A percentile compares a stretch with the other conserved stretches of the same genome.
These are phyloP conservation scores for Oryzias celebensis DNA, from an alignment of 2,113 vertebrate species.

Conservation along the genomic window DNA sequence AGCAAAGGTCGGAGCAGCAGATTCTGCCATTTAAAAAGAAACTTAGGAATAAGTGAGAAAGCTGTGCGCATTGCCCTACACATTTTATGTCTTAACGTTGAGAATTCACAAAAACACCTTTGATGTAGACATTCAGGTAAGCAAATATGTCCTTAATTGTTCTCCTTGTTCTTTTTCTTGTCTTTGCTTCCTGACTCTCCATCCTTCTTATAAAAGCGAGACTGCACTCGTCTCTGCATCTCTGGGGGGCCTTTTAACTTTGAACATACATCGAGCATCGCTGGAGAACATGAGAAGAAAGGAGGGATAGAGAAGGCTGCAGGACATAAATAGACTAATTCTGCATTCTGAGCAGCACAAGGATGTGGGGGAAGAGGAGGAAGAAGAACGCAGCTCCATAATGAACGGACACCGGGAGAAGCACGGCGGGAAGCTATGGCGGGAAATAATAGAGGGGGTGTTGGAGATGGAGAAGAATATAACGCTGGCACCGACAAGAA, in stretches of 20 bases:
- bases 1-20: conserved; percentile 37
- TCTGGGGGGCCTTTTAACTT: conserved; percentile 33
- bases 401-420: conserved; percentile 31
- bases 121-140: conserved; percentile 34
- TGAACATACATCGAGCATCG: conserved; percentile 40
- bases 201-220: conserved; percentile 20
- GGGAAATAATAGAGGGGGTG: conserved; percentile 21
- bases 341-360: conserved; percentile 20
- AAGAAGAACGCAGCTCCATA: conserved; percentile 29
- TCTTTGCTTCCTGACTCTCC: background rate
- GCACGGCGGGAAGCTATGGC: conserved; percentile 9
- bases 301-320: conserved; percentile 16
- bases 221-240: conserved; percentile 20
- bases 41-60: background rate
- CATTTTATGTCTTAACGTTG: too few relatives aligned
- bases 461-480: conserved; percentile 8
- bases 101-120: background rate
- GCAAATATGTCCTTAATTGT: background rate
- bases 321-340: conserved; percentile 28
- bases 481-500: conserved; percentile 23
- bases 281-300: conserved; percentile 23
- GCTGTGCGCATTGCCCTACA: background rate
- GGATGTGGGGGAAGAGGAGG: conserved; percentile 14
- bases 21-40: conserved; percentile 43
- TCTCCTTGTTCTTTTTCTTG: background rate